A percentile compares a stretch with the other conserved stretches of the same genome.
Evolutionary conservation across 2,797 vertebrate species (phyloP).

Genomic region (Syngnathus acus): DNA sequence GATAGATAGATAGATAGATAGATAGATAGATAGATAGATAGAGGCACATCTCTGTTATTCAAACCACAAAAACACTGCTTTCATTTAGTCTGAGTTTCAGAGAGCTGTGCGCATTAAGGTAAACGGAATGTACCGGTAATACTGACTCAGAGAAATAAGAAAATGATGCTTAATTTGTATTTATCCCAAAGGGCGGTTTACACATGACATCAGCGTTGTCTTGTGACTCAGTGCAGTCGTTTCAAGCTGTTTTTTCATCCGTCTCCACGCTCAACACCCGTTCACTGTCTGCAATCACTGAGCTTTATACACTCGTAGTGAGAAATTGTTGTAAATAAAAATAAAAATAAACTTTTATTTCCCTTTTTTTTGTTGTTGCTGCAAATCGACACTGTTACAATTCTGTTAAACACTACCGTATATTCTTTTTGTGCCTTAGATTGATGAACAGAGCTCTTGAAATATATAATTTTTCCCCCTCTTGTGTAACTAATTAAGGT

Average conservation of each 20-base stretch:
- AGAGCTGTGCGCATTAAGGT: conserved; percentile 36
- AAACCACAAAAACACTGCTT: conserved; percentile 39
- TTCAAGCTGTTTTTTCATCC: conserved; percentile 12
- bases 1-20: too few relatives aligned
- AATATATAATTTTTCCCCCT: too few relatives aligned
- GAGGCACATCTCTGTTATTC: conserved; percentile 20
- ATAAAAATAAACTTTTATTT: too few relatives aligned
- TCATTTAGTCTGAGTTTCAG: conserved; percentile 28
- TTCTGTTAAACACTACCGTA: too few relatives aligned
- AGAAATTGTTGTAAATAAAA: too few relatives aligned
- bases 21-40: not conserved
- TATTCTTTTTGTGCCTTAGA: too few relatives aligned
- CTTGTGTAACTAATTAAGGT: too few relatives aligned
- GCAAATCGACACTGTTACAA: too few relatives aligned
- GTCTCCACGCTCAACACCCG: conserved; percentile 9
- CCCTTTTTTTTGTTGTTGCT: too few relatives aligned
- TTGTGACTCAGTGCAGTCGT: conserved; percentile 31
- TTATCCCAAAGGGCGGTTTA: conserved; percentile 48
- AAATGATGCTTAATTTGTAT: conserved; percentile 47
- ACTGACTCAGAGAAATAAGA: conserved; percentile 53
- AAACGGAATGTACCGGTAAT: conserved; percentile 6
- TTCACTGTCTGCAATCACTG: not conserved
- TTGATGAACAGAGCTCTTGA: too few relatives aligned
- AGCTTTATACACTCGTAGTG: not conserved
- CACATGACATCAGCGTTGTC: conserved; percentile 21